Evolutionary conservation across 2,888 invertebrate genomes (phyloP), one percentile per base, ranked within the genome.

Genomic region (Trachelus tabidus): DNA sequence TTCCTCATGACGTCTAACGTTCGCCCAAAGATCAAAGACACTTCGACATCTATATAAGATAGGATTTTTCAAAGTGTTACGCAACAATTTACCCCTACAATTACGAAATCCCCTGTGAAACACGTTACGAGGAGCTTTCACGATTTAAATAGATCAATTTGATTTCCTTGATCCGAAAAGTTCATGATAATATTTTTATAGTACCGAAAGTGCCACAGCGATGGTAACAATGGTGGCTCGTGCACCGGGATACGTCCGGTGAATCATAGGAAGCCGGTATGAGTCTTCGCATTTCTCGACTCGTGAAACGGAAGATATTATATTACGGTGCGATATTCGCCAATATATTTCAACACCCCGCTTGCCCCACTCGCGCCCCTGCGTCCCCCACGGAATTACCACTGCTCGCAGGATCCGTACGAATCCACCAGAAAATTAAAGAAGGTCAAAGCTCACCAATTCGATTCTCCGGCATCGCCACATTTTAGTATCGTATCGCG

Each of bases 271-370:
- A 11, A 56, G n/a, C 69, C 76, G 73, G 34, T 74, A 30, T 75
- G 76, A 73, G 79, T 71, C 56, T 79, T 80, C 77, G 78, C 83
- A 75, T 82, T 79, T 73, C 77, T 34, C 69, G 30, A 76, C 83
- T 83, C 83, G 80, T 84, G 85, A 85, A 85, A 83, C 81, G 81
- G 80, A 82, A 82, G 81, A 82, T 83, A 77, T 77, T 82, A 84
- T 83, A 84, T 83, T 82, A 83, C 82, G 78, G 79, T 73, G 75
- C 75, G 80, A 75, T 23, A 68, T 73, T 34, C 76, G 74, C 69
- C 77, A 80, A 80, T 78, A 79, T 81, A 79, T 79, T 79, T 78
- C 73, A 81, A 75, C 79, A 77, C 74, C 75, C 73, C 69, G 78
- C 68, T 75, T 69, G 35, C 69, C 77, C 79, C 78, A 33, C 30